These are phyloP conservation scores for Drymonia ruficornis DNA, from an alignment of 2,888 invertebrate genomes.

Conservation along the genomic window DNA sequence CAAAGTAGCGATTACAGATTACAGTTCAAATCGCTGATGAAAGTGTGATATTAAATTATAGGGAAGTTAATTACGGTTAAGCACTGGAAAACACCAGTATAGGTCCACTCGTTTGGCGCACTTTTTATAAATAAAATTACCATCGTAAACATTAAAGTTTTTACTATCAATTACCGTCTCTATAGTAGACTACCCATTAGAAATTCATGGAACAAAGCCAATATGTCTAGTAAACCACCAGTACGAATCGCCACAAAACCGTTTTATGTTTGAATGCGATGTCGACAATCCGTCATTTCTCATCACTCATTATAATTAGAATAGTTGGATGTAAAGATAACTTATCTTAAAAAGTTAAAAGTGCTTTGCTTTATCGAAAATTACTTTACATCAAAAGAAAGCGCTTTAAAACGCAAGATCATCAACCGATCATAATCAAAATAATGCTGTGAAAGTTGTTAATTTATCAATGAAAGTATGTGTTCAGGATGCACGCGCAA, in stretches of 20 bases:
- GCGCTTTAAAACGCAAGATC: too few species aligned
- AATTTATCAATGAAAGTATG: too few species aligned
- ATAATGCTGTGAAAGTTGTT: too few species aligned
- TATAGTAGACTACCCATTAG: conserved; percentile 27
- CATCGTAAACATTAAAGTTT: conserved; percentile 36
- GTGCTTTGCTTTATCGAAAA: background rate
- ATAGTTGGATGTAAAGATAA: too few species aligned
- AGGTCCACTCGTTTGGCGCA: conserved; percentile 21
- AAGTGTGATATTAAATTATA: too few species aligned
- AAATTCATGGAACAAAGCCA: conserved; percentile 42
- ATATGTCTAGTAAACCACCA: conserved; percentile 30
- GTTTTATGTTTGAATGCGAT: conserved; percentile 10
- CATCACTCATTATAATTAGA: background rate
- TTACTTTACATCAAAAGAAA: background rate
- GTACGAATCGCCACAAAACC: conserved; percentile 24
- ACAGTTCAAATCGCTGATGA: too few species aligned
- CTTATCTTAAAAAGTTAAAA: too few species aligned
- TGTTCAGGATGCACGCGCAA: too few species aligned
- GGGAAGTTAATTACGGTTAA: background rate
- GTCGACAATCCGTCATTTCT: conserved; percentile 8
- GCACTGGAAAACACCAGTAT: conserved; percentile 17
- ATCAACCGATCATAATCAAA: too few species aligned
- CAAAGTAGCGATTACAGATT: too few species aligned
- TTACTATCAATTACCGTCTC: conserved; percentile 46
- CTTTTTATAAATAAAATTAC: conserved; percentile 26